These are phyloP conservation scores for Spilarctia lutea DNA, from an alignment of 2,888 invertebrate species.

Conservation along the genomic window DNA sequence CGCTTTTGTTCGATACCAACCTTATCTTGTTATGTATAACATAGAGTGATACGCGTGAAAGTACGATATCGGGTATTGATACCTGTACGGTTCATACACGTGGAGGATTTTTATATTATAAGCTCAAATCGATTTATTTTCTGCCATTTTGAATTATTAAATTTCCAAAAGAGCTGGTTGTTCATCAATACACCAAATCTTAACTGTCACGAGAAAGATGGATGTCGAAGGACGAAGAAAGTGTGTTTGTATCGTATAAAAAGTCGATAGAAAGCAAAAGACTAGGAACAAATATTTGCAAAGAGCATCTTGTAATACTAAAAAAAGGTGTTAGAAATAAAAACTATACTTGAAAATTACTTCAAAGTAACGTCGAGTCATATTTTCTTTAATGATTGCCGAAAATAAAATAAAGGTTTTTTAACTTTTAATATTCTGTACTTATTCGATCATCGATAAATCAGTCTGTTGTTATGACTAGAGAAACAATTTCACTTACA, in stretches of 20 bases:
- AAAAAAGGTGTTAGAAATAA: neutral
- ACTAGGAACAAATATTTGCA: neutral
- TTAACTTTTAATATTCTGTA: neutral
- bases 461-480: constrained; percentile 35
- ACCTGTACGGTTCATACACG: neutral
- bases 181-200: neutral
- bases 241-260: neutral
- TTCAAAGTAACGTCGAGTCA: neutral
- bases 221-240: neutral
- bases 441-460: constrained; percentile 20
- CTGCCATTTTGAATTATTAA: neutral
- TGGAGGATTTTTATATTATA: neutral
- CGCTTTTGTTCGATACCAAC: constrained; percentile 52
- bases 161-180: neutral
- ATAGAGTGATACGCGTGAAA: constrained; percentile 2
- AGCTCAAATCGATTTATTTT: neutral
- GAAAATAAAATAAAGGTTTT: neutral
- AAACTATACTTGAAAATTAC: neutral
- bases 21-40: constrained; percentile 31
- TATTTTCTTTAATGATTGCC: neutral
- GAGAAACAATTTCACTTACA: constrained; percentile 48
- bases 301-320: neutral
- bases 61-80: constrained; percentile 3
- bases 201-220: neutral
- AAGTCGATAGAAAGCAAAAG: neutral